Percentiles rank a stretch among this genome's conserved stretches.
Conservation (phyloP, 35 echinoderm and acorn worm species). For the Acanthaster planci region DNA sequence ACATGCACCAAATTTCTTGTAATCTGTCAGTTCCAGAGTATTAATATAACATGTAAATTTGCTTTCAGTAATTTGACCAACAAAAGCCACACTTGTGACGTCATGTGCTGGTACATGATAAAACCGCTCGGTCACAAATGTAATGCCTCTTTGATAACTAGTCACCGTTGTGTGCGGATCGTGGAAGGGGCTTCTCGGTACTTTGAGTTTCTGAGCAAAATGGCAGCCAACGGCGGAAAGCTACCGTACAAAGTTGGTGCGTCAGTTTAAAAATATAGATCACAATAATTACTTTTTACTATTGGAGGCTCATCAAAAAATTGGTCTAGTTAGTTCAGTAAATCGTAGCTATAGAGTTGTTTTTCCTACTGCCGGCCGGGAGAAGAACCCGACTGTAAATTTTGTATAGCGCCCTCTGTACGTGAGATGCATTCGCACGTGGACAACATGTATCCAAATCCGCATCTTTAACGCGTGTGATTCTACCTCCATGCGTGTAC, state of each 20-base stretch:
- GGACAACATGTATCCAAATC: too few relatives aligned
- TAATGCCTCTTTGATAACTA: conserved; percentile 38
- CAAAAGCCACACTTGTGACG: not conserved
- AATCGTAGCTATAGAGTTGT: too few relatives aligned
- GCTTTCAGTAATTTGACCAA: not conserved
- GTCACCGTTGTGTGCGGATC: not conserved
- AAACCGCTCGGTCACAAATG: not conserved
- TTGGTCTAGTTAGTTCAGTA: too few relatives aligned
- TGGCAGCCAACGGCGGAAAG: conserved; percentile 22
- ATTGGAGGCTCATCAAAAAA: too few relatives aligned
- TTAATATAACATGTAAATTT: not conserved
- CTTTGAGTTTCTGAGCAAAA: not conserved
- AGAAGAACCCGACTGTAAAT: not conserved
- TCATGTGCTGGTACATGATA: not conserved
- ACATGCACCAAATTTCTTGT: too few relatives aligned
- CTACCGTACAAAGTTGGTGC: conserved; percentile 55
- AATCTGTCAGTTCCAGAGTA: too few relatives aligned
- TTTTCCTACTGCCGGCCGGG: not conserved
- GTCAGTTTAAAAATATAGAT: not conserved
- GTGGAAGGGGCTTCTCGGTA: not conserved
- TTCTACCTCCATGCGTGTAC: too few relatives aligned
- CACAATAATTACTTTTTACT: too few relatives aligned
- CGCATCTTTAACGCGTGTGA: too few relatives aligned
- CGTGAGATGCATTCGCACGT: too few relatives aligned
- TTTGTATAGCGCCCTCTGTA: conserved; percentile 35